phyloP scores from a whole-genome alignment of 2,888 invertebrate genomes.

The Dolichomitus sp. region DNA sequence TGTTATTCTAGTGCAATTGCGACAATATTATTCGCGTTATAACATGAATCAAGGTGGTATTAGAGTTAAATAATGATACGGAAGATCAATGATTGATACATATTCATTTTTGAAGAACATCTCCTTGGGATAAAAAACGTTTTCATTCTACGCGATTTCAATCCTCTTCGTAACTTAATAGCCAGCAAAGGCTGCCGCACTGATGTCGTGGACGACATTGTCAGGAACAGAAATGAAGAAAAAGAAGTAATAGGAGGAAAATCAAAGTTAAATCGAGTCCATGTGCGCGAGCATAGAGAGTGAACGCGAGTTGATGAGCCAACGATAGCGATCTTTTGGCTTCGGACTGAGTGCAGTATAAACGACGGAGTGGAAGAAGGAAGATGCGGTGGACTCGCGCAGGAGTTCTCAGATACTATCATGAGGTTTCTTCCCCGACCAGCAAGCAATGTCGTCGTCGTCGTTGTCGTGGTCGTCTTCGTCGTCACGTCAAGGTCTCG shows the following conservation, averaged over 20 bases:
- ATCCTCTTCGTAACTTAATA: slow-evolving; percentile 29
- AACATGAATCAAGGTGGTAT: not conserved
- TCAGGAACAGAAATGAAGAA: slow-evolving; percentile 32
- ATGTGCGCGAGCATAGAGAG: slow-evolving; percentile 72
- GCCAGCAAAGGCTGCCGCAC: slow-evolving; percentile 51
- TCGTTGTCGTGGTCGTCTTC: slow-evolving; percentile 61
- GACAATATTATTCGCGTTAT: too few species aligned
- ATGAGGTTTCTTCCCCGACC: slow-evolving; percentile 73
- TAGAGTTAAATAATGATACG: not conserved
- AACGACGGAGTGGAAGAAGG: slow-evolving; percentile 48
- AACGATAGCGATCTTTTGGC: slow-evolving; percentile 75
- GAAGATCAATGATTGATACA: slow-evolving; percentile 1
- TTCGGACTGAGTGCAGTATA: slow-evolving; percentile 55
- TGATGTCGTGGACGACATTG: slow-evolving; percentile 55
- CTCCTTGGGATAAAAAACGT: slow-evolving; percentile 21
- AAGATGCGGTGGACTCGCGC: slow-evolving; percentile 71
- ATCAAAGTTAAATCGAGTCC: slow-evolving; percentile 65
- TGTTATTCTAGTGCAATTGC: not conserved
- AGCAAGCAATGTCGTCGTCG: slow-evolving; percentile 39
- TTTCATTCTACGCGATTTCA: slow-evolving; percentile 27
- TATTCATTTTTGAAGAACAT: slow-evolving; percentile 14
- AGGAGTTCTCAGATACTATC: slow-evolving; percentile 76
- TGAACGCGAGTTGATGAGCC: slow-evolving; percentile 76
- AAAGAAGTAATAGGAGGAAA: slow-evolving; percentile 32
- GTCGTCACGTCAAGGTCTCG: slow-evolving; percentile 74